A percentile compares a stretch with the other conserved stretches of the same genome.
Evolutionary conservation across 2,888 invertebrate genomes (phyloP).

Genomic region (Phymatocera aterrima): DNA sequence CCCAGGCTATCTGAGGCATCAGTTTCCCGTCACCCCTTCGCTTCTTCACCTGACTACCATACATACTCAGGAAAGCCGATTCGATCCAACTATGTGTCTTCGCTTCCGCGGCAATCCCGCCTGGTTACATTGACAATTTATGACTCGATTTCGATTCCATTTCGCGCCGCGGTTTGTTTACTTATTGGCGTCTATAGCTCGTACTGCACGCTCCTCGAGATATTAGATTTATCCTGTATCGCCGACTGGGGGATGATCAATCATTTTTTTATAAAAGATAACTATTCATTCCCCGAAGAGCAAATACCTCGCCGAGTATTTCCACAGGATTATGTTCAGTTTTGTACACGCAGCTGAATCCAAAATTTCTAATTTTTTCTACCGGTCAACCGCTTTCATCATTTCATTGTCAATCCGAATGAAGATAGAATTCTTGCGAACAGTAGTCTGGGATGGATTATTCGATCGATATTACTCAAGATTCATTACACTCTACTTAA

Average conservation of each 20-base stretch:
- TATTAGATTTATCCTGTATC: constrained; percentile 32
- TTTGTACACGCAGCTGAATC: background rate
- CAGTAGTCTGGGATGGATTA: too few relatives aligned
- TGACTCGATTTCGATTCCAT: constrained; percentile 65
- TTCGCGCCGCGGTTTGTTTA: constrained; percentile 60
- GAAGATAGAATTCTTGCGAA: background rate
- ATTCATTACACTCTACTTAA: background rate
- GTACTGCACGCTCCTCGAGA: constrained; percentile 8
- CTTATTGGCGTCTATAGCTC: constrained; percentile 58
- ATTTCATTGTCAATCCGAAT: background rate
- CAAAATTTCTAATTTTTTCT: background rate
- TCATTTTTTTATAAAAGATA: constrained; percentile 10
- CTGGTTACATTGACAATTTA: constrained; percentile 61
- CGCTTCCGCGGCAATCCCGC: constrained; percentile 58
- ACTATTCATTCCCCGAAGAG: background rate
- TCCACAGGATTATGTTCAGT: background rate
- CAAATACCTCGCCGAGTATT: background rate
- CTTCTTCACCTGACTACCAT: background rate
- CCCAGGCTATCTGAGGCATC: constrained; percentile 3
- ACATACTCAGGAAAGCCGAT: constrained; percentile 36
- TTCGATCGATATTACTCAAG: too few relatives aligned
- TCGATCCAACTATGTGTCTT: constrained; percentile 50
- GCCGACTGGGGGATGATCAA: constrained; percentile 27
- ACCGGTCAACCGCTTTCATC: background rate
- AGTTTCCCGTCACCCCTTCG: background rate